A percentile compares a stretch with the other conserved stretches of the same genome.
Conservation (phyloP, 2,797 vertebrate species). For the Arnoldichthys spilopterus region DNA sequence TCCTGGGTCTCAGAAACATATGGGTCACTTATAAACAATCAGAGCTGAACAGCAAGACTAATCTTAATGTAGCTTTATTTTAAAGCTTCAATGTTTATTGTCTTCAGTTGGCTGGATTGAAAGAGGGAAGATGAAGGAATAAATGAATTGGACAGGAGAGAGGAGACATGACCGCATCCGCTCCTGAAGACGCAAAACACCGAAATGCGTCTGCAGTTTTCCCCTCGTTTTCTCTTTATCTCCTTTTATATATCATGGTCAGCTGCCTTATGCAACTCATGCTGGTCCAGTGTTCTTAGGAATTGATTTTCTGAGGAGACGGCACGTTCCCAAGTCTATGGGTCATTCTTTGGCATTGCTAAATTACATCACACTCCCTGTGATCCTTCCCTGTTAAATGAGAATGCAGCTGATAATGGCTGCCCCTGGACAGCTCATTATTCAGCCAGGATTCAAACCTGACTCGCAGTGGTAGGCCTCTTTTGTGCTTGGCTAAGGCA, state of each 20-base stretch:
- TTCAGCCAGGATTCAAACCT: not conserved
- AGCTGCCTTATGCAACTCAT: not conserved
- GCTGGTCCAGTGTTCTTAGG: not conserved
- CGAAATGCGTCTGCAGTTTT: not conserved
- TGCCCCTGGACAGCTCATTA: not conserved
- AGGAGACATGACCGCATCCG: slow-evolving; percentile 28
- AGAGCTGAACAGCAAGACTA: not conserved
- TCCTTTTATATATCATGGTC: slow-evolving; percentile 22
- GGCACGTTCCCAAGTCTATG: not conserved
- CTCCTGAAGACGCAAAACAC: slow-evolving; percentile 25
- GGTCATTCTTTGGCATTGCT: not conserved
- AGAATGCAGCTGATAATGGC: not conserved
- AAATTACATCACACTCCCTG: not conserved
- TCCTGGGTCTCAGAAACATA: too few relatives aligned
- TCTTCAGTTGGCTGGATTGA: not conserved
- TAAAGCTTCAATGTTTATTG: not conserved
- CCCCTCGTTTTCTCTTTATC: slow-evolving; percentile 28
- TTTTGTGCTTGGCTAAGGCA: not conserved
- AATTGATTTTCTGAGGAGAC: not conserved
- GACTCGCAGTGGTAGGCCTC: not conserved
- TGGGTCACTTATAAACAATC: not conserved
- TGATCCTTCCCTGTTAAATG: not conserved
- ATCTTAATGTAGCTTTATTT: not conserved
- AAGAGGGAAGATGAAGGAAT: not conserved
- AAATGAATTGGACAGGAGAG: not conserved